Evolutionary conservation across 2,888 invertebrate genomes (phyloP).

Genomic region (Epistrophe eligans): DNA sequence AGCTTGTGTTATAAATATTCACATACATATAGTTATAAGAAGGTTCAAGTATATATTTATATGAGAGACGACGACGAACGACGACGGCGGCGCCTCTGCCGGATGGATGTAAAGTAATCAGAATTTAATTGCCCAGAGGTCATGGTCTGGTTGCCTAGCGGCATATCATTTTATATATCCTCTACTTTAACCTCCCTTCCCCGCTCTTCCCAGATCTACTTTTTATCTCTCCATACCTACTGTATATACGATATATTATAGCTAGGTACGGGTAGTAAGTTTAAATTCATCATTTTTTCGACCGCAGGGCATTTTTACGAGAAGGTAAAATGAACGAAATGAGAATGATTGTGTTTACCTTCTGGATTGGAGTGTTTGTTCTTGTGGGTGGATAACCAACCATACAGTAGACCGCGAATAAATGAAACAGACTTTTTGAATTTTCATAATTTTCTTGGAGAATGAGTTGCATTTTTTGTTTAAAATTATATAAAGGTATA

Average conservation of each 20-base stretch:
- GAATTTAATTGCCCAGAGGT: constrained; percentile 74
- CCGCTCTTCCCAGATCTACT: constrained; percentile 2
- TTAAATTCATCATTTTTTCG: constrained; percentile 75
- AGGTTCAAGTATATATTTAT: neutral
- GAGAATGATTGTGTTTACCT: constrained; percentile 47
- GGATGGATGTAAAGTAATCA: constrained; percentile 73
- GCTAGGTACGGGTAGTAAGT: constrained; percentile 41
- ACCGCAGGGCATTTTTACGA: constrained; percentile 49
- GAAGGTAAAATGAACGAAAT: constrained; percentile 63
- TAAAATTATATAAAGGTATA: no score
- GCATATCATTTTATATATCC: constrained; percentile 65
- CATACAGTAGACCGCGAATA: constrained; percentile 1
- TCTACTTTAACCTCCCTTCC: constrained; percentile 17
- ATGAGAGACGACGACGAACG: constrained; percentile 21
- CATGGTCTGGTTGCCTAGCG: constrained; percentile 71
- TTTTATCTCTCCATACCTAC: constrained; percentile 36
- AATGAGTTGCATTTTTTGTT: no score
- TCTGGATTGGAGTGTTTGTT: constrained; percentile 34
- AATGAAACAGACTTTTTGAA: neutral
- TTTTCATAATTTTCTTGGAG: no score
- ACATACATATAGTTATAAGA: neutral
- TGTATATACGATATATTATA: neutral
- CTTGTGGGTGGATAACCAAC: constrained; percentile 11
- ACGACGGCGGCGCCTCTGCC: constrained; percentile 32
- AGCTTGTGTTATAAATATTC: constrained; percentile 51